These are phyloP conservation scores for Cladorhizidae sp. DNA, from an alignment of 37 sponge, comb jelly and placozoan species.

Conservation along the genomic window DNA sequence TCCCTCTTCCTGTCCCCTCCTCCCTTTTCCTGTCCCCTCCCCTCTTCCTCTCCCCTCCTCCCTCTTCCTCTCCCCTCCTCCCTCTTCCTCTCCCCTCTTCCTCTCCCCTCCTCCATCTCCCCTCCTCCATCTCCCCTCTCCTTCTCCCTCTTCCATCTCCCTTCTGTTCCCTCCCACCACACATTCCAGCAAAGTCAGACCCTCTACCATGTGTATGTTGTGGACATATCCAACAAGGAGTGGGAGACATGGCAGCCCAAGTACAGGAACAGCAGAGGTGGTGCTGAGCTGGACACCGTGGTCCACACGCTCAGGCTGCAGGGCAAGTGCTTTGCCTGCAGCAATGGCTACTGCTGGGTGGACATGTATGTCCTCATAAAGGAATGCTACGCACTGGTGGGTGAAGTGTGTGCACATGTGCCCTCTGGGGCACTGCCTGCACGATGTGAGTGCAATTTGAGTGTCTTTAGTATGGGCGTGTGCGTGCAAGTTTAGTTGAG, in stretches of 20 bases:
- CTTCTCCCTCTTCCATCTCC: no score
- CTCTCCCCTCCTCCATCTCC: no score
- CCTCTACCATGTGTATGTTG: slow-evolving; percentile 81
- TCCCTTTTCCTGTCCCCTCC: no score
- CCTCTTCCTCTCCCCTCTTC: no score
- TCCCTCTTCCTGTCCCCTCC: no score
- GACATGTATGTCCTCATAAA: slow-evolving; percentile 63
- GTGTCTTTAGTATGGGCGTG: background rate
- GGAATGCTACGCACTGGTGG: slow-evolving; percentile 49
- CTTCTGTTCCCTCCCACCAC: slow-evolving; percentile 7
- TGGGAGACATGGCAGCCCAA: slow-evolving; percentile 76
- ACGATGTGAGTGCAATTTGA: background rate
- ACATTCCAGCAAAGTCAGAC: slow-evolving; percentile 68
- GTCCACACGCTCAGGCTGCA: slow-evolving; percentile 34
- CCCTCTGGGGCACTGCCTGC: background rate
- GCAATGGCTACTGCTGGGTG: slow-evolving; percentile 76
- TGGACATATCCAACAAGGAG: slow-evolving; percentile 59
- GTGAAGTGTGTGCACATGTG: background rate
- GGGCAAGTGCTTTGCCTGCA: slow-evolving; percentile 47
- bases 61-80: no score
- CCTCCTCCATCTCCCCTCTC: no score
- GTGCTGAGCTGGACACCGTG: slow-evolving; percentile 59
- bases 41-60: no score
- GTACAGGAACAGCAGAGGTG: slow-evolving; percentile 9
- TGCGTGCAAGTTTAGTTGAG: background rate